Percentiles rank a stretch among this genome's conserved stretches.
Evolutionary conservation across 2,797 vertebrate species (phyloP).

Genomic region (Aulostomus chinensis): DNA sequence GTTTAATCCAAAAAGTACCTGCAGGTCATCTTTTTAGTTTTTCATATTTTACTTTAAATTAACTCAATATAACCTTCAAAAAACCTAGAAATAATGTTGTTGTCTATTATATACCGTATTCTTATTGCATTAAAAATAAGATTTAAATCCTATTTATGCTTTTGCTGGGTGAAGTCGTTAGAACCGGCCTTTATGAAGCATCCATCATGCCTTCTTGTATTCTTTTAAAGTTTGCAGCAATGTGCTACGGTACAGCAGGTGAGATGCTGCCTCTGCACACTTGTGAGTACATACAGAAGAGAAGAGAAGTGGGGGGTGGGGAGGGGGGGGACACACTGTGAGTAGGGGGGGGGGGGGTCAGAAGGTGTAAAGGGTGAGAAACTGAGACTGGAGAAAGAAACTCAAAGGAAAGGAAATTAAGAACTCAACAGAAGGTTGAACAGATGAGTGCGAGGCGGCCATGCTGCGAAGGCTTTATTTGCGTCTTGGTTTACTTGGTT

Average conservation of each 20-base stretch:
- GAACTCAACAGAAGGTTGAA: slow-evolving; percentile 79
- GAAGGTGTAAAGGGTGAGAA: slow-evolving; percentile 42
- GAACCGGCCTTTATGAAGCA: slow-evolving; percentile 1
- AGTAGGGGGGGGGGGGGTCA: slow-evolving; percentile 58
- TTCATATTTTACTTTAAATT: too few species aligned
- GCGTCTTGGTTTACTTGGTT: slow-evolving; percentile 99
- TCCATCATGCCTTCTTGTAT: slow-evolving; percentile 26
- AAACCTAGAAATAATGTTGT: too few species aligned
- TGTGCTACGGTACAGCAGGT: slow-evolving; percentile 33
- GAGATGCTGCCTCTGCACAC: slow-evolving; percentile 46
- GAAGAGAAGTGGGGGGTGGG: slow-evolving; percentile 63
- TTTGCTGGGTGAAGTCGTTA: not conserved
- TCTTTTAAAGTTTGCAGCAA: slow-evolving; percentile 9
- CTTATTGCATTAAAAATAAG: too few species aligned
- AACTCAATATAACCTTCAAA: too few species aligned
- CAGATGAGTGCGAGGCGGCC: slow-evolving; percentile 95
- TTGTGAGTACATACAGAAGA: slow-evolving; percentile 63
- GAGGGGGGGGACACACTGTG: slow-evolving; percentile 72
- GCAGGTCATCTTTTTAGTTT: too few species aligned
- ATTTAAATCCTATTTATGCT: not conserved
- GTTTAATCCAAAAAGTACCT: too few species aligned
- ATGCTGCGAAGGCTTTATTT: slow-evolving; percentile 98
- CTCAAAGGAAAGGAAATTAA: slow-evolving; percentile 30
- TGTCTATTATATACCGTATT: too few species aligned
- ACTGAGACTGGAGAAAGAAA: slow-evolving; percentile 41